Evolutionary conservation across 2,113 vertebrate species (phyloP).

Genomic region (Emydocephalus ijimae): DNA sequence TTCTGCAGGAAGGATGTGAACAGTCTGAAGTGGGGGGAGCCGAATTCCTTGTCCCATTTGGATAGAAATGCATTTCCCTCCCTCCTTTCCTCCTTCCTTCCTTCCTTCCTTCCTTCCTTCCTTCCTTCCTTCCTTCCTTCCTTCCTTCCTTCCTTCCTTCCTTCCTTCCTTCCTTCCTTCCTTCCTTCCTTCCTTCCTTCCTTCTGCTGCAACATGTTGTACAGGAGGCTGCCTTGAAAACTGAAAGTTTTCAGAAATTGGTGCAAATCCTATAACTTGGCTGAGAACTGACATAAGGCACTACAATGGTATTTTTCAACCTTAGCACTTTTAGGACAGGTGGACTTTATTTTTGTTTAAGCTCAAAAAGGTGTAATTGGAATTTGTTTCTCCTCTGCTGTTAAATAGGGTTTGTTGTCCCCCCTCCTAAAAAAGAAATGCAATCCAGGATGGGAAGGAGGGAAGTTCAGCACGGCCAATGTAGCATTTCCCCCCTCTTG

Average conservation of each 20-base stretch:
- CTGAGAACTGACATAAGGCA: not conserved
- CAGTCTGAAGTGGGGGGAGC: not conserved
- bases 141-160: too few relatives aligned
- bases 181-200: too few relatives aligned
- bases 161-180: too few relatives aligned
- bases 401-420: not conserved
- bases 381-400: not conserved
- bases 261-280: not conserved
- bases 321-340: not conserved
- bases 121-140: not conserved
- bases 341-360: constrained; percentile 30
- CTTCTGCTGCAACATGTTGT: not conserved
- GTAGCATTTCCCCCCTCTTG: not conserved
- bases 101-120: not conserved
- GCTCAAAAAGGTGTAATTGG: not conserved
- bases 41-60: not conserved
- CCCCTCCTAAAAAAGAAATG: not conserved
- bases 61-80: not conserved
- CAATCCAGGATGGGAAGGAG: not conserved
- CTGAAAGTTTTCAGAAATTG: not conserved
- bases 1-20: not conserved
- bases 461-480: not conserved
- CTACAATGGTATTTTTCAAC: not conserved
- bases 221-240: not conserved
- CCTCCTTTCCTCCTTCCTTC: not conserved